Evolutionary conservation across 2,797 vertebrate genomes (phyloP), one percentile per base, ranked within the genome.

Genomic region (Alca torda): DNA sequence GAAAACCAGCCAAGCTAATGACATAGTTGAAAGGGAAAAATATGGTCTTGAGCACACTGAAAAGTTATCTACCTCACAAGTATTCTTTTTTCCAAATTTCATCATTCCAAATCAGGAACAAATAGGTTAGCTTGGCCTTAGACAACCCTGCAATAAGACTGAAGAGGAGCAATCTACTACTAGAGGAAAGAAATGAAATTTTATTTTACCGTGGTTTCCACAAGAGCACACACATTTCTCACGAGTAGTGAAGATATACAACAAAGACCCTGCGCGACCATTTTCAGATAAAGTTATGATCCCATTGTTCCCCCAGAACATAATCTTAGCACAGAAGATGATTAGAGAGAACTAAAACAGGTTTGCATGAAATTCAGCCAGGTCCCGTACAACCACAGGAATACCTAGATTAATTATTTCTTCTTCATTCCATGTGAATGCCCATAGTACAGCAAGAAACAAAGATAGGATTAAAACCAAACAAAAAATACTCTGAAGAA

Each of bases 401-500:
- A 61, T 12, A 51, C 14, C 39, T 30, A 9, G 10, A 25, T 59
- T 28, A 39, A 53, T 70, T 79, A 35, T 33, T 63, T 33, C 39
- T 75, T 33, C 23, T 63, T 51, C 26, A 39, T 56, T 48, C 19
- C 41, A 8, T 13, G 25, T 11, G 41, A 63, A 7, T 20, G 13
- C 3, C 39, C 2, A 0, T 2, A 39, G 25, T 11, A 28, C 13
- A 30, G 5, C 12, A 13, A 48, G 28, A 69, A 41, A 69, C 20
- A 57, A 25, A 64, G 56, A 37, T 0, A 60, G 24, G 33, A 26
- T 26, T 13, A 72, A 68, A 85, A 78, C 0, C 14, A 60, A 79
- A 21, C 8, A 43, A 46, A 79, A 79, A 76, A 10, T 10, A 35
- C 23, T 59, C n/a, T 5, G n/a, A 85, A 31, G 17, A 64, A 79